Evolutionary conservation across 2,113 vertebrate genomes (phyloP), one percentile per base, ranked within the genome.

Genomic region (Pedetes capensis): DNA sequence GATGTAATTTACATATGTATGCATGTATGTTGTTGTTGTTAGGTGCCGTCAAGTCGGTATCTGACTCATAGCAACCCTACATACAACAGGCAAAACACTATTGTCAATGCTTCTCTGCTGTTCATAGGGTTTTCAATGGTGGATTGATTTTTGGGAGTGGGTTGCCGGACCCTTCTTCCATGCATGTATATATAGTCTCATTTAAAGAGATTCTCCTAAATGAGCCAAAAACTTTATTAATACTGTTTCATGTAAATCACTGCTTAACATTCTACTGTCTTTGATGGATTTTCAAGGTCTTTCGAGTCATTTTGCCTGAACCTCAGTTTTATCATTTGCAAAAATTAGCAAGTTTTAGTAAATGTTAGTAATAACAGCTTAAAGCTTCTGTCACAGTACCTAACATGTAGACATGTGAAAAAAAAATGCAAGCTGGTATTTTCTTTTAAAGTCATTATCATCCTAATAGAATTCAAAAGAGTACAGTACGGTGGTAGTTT

Each of bases 231-330:
- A 64, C 88, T 74, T 94, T 42, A 69, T 89, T 66, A 64, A 44
- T 57, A 53, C 7, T 66, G 20, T 78, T 83, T 79, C 6, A 1
- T 59, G 2, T 63, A 39, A n/a, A 74, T 64, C 44, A 42, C 59
- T 66, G 17, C 42, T 95, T 53, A 57, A 39, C n/a, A 82, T 86
- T 93, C 64, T 81, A 0, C 47, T 18, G 6, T 85, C 68, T 90
- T 83, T 87, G 37, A 47, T 75, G 32, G 39, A 34, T 86, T 91
- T 63, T 80, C 59, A 93, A 37, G 55, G 25, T 55, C 55, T 87
- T 84, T 72, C 76, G 29, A 95, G 61, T 91, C 55, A 57, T 32
- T 12, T 96, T 57, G 51, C 29, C 49, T 88, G 89, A 78, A 42
- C 29, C 44, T 75, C 34, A 51, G 39, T 79, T 63, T 51, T 71